These are phyloP conservation scores for Typhlichthys eigenmanni DNA, from an alignment of 2,797 vertebrate species.

Conservation along the genomic window DNA sequence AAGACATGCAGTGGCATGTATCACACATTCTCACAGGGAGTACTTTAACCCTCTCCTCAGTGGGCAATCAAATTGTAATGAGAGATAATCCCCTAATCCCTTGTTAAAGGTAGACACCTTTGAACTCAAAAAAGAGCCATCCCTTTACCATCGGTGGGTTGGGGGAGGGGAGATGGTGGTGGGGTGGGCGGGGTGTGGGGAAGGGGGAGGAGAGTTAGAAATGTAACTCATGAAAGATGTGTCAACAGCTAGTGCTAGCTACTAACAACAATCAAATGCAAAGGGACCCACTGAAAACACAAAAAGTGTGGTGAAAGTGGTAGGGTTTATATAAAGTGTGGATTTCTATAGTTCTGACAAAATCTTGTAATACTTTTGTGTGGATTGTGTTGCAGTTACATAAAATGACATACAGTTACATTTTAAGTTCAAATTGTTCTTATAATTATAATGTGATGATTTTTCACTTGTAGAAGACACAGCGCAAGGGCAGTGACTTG, in stretches of 20 bases:
- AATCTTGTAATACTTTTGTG: no score
- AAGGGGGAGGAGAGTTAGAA: no score
- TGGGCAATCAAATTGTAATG: slow-evolving; percentile 43
- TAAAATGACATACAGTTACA: no score
- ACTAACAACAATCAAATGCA: slow-evolving; percentile 35
- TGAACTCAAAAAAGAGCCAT: slow-evolving; percentile 65
- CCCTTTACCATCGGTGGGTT: slow-evolving; percentile 43
- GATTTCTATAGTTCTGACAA: no score
- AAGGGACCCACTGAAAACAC: slow-evolving; percentile 18
- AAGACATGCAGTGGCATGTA: background rate
- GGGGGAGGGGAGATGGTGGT: slow-evolving; percentile 35
- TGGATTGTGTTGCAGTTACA: no score
- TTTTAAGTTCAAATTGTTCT: no score
- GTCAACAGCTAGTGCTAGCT: slow-evolving; percentile 27
- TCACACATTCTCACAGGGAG: slow-evolving; percentile 5
- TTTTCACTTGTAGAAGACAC: no score
- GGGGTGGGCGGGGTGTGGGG: no score
- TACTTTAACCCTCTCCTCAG: slow-evolving; percentile 15
- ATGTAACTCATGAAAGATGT: slow-evolving; percentile 22
- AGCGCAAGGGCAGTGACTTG: no score
- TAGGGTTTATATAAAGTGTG: no score
- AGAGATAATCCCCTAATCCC: slow-evolving; percentile 60
- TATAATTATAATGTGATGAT: no score
- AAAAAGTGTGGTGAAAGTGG: no score
- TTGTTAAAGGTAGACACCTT: slow-evolving; percentile 50